A percentile compares a stretch with the other conserved stretches of the same genome.
These are phyloP conservation scores for Dyspetes luteomarginatus DNA, from an alignment of 2,888 invertebrate genomes.

Conservation along the genomic window DNA sequence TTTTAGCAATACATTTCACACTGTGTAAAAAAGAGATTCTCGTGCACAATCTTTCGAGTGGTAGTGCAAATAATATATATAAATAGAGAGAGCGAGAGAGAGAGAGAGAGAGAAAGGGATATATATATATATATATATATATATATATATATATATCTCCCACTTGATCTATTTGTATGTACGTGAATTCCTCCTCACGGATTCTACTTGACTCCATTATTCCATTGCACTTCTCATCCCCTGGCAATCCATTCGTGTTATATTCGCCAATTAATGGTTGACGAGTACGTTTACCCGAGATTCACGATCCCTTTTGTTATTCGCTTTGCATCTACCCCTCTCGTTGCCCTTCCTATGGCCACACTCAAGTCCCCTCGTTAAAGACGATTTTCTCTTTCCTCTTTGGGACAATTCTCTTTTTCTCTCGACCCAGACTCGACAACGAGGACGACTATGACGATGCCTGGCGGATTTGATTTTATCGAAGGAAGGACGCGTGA, in stretches of 20 bases:
- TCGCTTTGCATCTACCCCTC: not conserved
- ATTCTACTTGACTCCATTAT: constrained; percentile 43
- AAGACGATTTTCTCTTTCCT: constrained; percentile 50
- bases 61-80: constrained; percentile 39
- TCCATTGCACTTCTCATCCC: constrained; percentile 30
- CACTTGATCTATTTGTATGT: constrained; percentile 11
- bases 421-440: constrained; percentile 5
- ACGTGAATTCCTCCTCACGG: constrained; percentile 20
- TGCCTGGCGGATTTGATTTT: constrained; percentile 56
- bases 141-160: not conserved
- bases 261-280: constrained; percentile 62
- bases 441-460: constrained; percentile 36
- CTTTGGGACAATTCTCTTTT: not conserved
- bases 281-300: constrained; percentile 41
- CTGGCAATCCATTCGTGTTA: constrained; percentile 49
- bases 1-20: no score
- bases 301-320: constrained; percentile 4
- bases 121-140: no score
- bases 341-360: not conserved
- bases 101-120: no score
- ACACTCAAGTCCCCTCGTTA: constrained; percentile 42
- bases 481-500: constrained; percentile 62
- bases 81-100: no score
- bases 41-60: constrained; percentile 39
- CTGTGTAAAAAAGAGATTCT: not conserved